A percentile compares a stretch with the other conserved stretches of the same genome.
phyloP scores from a whole-genome alignment of 2,113 vertebrate genomes.

The Cynoglossus semilaevis region DNA sequence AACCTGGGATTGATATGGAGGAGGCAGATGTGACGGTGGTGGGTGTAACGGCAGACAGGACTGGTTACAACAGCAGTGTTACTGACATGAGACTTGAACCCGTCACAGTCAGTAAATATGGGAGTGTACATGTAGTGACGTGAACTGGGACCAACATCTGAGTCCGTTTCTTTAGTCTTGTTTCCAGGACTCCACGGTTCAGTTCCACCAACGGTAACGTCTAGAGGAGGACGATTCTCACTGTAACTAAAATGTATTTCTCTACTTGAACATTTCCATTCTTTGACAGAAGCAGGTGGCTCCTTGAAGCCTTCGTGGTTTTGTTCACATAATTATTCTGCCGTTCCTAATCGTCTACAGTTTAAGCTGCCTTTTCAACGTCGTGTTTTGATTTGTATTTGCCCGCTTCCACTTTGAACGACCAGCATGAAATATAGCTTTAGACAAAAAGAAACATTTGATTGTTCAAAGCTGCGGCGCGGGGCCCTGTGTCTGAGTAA shows the following conservation, averaged over 20 bases:
- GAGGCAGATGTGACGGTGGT: too few relatives aligned
- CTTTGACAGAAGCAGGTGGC: neutral
- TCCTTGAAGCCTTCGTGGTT: neutral
- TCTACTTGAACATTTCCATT: neutral
- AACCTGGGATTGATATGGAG: too few relatives aligned
- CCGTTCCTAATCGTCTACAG: neutral
- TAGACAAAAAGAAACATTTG: slow-evolving; percentile 16
- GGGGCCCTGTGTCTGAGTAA: neutral
- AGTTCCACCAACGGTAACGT: too few relatives aligned
- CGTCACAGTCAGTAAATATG: too few relatives aligned
- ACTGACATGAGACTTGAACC: too few relatives aligned
- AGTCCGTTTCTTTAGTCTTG: too few relatives aligned
- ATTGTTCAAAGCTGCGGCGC: slow-evolving; percentile 7
- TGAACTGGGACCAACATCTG: too few relatives aligned
- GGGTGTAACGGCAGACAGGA: too few relatives aligned
- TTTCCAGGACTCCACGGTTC: too few relatives aligned
- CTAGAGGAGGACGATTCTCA: neutral
- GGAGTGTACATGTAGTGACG: too few relatives aligned
- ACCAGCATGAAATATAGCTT: neutral
- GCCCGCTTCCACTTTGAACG: neutral
- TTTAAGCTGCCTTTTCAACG: slow-evolving; percentile 6
- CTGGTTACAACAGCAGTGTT: too few relatives aligned
- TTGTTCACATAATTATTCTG: slow-evolving; percentile 9
- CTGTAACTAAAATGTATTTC: too few relatives aligned
- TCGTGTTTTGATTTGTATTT: neutral